phyloP scores from a whole-genome alignment of 2,113 vertebrate genomes.

The Colistium nudipinnis region DNA sequence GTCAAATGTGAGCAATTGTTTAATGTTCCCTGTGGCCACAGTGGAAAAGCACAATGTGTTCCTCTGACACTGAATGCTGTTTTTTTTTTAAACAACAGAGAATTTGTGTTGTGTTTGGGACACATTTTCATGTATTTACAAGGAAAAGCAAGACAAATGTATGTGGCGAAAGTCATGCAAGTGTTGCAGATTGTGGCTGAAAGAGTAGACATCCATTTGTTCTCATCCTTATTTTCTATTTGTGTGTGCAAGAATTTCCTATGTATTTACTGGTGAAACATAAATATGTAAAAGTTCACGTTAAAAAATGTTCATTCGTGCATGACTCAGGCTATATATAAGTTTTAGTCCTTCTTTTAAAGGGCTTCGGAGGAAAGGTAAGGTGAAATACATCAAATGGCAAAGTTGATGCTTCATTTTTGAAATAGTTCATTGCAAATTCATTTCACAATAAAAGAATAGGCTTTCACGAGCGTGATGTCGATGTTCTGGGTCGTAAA shows the following conservation, averaged over 20 bases:
- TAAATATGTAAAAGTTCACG: too few relatives aligned
- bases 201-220: constrained; percentile 50
- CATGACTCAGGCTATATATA: too few relatives aligned
- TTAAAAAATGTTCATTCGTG: too few relatives aligned
- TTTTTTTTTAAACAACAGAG: not conserved
- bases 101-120: constrained; percentile 35
- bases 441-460: not conserved
- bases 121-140: constrained; percentile 24
- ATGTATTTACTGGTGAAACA: not conserved
- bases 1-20: constrained; percentile 65
- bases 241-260: not conserved
- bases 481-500: not conserved
- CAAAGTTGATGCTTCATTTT: not conserved
- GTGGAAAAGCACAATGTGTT: constrained; percentile 28
- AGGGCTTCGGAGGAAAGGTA: too few relatives aligned
- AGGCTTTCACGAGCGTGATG: too few relatives aligned
- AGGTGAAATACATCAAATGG: too few relatives aligned
- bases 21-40: constrained; percentile 50
- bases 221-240: constrained; percentile 19
- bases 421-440: not conserved
- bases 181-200: constrained; percentile 29
- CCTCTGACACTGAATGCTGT: constrained; percentile 16
- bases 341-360: too few relatives aligned
- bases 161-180: constrained; percentile 2
- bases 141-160: constrained; percentile 10